Percentiles rank a stretch among this genome's conserved stretches.
These are phyloP conservation scores for Polypterus bichir DNA, from an alignment of 2,113 vertebrate genomes.

Conservation along the genomic window DNA sequence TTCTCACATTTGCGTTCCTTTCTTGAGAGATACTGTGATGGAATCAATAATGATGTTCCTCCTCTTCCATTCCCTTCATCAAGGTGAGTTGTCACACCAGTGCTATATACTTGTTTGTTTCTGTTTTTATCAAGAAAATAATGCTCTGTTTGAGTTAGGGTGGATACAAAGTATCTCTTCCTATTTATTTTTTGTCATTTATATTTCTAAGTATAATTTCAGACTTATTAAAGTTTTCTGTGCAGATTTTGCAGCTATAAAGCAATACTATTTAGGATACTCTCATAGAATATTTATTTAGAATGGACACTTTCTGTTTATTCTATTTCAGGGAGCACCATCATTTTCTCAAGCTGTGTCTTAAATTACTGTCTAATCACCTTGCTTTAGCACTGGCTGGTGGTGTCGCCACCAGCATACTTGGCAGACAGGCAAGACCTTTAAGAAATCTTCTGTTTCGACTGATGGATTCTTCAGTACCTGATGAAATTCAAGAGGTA, in stretches of 20 bases:
- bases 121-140: too few species aligned
- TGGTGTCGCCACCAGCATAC: conserved; percentile 91
- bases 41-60: conserved; percentile 67
- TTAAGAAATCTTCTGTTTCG: conserved; percentile 88
- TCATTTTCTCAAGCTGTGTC: conserved; percentile 84
- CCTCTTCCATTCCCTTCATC: conserved; percentile 70
- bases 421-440: conserved; percentile 84
- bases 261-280: too few species aligned
- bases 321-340: conserved; percentile 74
- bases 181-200: too few species aligned
- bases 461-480: conserved; percentile 92
- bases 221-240: too few species aligned
- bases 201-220: too few species aligned
- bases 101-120: too few species aligned
- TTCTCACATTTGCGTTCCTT: conserved; percentile 70
- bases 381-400: conserved; percentile 87
- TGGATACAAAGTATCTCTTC: too few species aligned
- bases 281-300: too few species aligned
- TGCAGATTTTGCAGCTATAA: too few species aligned
- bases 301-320: background rate
- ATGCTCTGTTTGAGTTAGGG: too few species aligned
- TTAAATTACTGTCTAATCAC: conserved; percentile 91
- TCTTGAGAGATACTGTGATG: conserved; percentile 70
- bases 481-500: conserved; percentile 96
- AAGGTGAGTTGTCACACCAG: conserved; percentile 37